Evolutionary conservation across 1,140 invertebrate species (phyloP).

Genomic region (Lutraria rhynchaena): DNA sequence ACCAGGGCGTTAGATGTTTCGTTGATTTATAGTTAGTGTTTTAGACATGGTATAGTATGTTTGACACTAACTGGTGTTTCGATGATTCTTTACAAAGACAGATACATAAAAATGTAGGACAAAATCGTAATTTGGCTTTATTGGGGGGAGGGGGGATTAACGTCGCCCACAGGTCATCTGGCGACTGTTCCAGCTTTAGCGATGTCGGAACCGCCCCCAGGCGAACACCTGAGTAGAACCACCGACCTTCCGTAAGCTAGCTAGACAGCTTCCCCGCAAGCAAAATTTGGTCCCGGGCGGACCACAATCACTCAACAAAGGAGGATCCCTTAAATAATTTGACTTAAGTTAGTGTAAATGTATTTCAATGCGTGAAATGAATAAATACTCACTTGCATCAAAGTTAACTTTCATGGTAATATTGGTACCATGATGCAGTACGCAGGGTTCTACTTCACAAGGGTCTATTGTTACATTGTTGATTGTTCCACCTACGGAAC

Average conservation of each 20-base stretch:
- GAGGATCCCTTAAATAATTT: neutral
- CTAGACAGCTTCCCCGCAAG: neutral
- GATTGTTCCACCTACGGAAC: slow-evolving; percentile 38
- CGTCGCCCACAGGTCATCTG: no score
- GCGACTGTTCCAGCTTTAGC: neutral
- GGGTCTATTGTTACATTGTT: slow-evolving; percentile 20
- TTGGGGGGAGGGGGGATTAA: no score
- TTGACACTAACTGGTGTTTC: no score
- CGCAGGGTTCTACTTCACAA: slow-evolving; percentile 44
- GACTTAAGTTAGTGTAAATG: no score
- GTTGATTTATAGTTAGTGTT: neutral
- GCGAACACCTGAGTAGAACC: neutral
- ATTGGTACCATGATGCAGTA: slow-evolving; percentile 19
- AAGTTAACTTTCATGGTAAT: slow-evolving; percentile 33
- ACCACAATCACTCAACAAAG: neutral
- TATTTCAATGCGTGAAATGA: neutral
- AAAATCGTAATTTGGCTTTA: no score
- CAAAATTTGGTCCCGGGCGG: neutral
- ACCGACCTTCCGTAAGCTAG: no score
- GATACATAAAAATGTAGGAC: no score
- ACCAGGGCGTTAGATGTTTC: neutral
- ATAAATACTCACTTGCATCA: slow-evolving; percentile 43
- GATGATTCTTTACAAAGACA: no score
- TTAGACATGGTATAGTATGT: no score
- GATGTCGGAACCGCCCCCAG: neutral